Conservation (phyloP, 1,140 invertebrate genomes). For the Nymphalis io region DNA sequence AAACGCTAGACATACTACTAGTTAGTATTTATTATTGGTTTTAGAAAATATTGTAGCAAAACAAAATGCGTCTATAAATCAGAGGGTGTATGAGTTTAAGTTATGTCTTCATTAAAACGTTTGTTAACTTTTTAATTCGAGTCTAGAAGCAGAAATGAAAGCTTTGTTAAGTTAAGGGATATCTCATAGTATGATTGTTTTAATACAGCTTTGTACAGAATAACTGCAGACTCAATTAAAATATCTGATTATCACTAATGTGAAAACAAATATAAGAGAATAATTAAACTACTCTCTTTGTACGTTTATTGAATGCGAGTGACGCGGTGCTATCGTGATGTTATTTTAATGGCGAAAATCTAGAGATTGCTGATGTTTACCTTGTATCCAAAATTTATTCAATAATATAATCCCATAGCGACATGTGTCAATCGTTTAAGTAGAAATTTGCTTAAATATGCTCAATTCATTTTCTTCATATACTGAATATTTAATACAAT, state of each 20-base stretch:
- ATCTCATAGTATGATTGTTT: too few species aligned
- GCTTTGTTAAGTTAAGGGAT: too few species aligned
- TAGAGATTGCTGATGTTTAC: not conserved
- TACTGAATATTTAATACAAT: not conserved
- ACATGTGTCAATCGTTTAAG: slow-evolving; percentile 3
- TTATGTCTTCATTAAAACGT: too few species aligned
- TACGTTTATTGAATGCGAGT: slow-evolving; percentile 13
- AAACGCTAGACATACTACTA: too few species aligned
- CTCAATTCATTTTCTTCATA: slow-evolving; percentile 1
- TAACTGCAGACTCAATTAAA: not conserved
- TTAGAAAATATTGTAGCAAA: too few species aligned
- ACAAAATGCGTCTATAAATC: too few species aligned
- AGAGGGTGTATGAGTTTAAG: too few species aligned
- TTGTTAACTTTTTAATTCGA: too few species aligned
- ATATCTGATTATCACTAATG: not conserved
- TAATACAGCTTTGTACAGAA: too few species aligned
- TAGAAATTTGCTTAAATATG: slow-evolving; percentile 17
- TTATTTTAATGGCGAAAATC: slow-evolving; percentile 17
- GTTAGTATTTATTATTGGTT: too few species aligned
- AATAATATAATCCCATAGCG: not conserved
- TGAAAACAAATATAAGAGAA: slow-evolving; percentile 15
- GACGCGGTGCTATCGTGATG: not conserved
- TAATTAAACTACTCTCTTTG: slow-evolving; percentile 2
- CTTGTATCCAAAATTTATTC: slow-evolving; percentile 13
- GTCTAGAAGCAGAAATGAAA: too few species aligned